Conservation (phyloP, 2,888 invertebrate genomes). For the Eledona agricola region DNA sequence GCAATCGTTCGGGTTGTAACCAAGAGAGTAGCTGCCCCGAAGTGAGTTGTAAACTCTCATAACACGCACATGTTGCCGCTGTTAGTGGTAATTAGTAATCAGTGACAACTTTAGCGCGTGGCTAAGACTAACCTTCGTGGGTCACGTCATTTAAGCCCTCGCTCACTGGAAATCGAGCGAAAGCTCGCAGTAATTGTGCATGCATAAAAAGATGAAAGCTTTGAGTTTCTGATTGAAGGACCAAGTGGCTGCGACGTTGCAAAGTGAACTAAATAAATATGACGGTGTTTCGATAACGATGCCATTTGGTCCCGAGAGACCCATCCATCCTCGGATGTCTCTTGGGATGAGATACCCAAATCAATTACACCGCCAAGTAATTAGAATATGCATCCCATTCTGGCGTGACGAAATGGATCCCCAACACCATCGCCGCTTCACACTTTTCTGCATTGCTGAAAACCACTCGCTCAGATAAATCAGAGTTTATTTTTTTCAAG, state of each 20-base stretch:
- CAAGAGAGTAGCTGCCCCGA: conserved; percentile 49
- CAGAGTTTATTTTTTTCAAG: conserved; percentile 38
- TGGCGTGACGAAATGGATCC: conserved; percentile 21
- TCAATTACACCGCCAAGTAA: conserved; percentile 54
- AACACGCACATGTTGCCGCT: conserved; percentile 60
- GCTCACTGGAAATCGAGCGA: conserved; percentile 7
- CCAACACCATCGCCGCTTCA: conserved; percentile 14
- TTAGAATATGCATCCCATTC: conserved; percentile 50
- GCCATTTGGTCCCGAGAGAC: conserved; percentile 47
- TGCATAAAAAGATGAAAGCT: conserved; percentile 23
- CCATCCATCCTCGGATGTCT: conserved; percentile 48
- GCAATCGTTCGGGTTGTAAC: conserved; percentile 50
- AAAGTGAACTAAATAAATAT: conserved; percentile 46
- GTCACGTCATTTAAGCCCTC: conserved; percentile 30
- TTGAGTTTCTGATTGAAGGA: conserved; percentile 25
- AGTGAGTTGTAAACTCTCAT: conserved; percentile 61
- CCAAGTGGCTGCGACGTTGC: conserved; percentile 43
- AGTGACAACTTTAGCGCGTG: conserved; percentile 58
- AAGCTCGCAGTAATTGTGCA: conserved; percentile 16
- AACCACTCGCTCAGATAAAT: conserved; percentile 16
- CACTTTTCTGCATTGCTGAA: conserved; percentile 10
- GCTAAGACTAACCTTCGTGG: conserved; percentile 42
- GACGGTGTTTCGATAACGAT: conserved; percentile 46
- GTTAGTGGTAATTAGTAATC: conserved; percentile 62
- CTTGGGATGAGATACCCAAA: conserved; percentile 50